Base-by-base conservation (phyloP, 2,113 vertebrate species). In the Psophia crepitans region DNA sequence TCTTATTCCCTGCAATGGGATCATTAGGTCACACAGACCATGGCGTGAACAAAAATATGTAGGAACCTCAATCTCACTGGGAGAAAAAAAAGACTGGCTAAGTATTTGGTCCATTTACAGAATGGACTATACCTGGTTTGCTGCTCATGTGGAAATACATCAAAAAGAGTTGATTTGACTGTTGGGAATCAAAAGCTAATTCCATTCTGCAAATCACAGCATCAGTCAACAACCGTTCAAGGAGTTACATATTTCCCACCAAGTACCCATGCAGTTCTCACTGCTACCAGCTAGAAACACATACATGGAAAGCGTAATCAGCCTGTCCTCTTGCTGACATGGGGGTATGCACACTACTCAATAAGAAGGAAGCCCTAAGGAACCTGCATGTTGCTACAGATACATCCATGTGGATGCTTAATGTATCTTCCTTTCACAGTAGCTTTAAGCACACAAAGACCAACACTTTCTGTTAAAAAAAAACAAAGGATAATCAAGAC, bases 41-140 rank as follows among this genome's bases (percentile, higher is more conserved):
- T 0, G 26, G 4, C 11, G 19, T 18, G 22, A 61, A 48, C 13
- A 57, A 24, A 37, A 37, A 73, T 33, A 4, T 4, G 2, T 5
- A 58, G n/a, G 48, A 64, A 35, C 26, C 23, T 87, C 14, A 18
- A 3, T 32, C 64, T 35, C 8, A 18, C 20, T 11, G 14, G n/a
- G 8, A 75, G 53, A 16, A 17, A 30, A 44, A 74, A 74, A 61
- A 8, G 11, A 28, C 9, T 51, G 26, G 8, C 39, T 88, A 37
- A 77, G 8, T 26, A 70, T 84, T 69, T 35, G 26, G 24, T 46
- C 11, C 61, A 15, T 43, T 77, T 84, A 57, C 26, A 79, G 39
- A 69, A 83, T 8, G 46, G 33, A 60, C 24, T 60, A 33, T 16
- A 35, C 20, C n/a, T 61, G 54, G 16, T 39, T n/a, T 69, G 37